phyloP scores from a whole-genome alignment of 2,888 invertebrate genomes.

The Plemyria rubiginata region DNA sequence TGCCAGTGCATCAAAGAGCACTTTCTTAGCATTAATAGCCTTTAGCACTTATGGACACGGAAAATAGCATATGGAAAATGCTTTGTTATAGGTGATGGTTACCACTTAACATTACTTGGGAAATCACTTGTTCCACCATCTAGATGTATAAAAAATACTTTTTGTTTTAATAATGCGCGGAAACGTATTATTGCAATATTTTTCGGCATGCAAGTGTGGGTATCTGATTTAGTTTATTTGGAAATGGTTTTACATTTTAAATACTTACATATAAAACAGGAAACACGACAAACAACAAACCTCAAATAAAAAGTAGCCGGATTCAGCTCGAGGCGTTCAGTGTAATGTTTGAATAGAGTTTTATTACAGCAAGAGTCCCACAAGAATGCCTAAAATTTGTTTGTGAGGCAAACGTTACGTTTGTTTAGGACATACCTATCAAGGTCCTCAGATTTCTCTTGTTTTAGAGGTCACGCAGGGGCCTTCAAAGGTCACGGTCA shows the following conservation, averaged over 20 bases:
- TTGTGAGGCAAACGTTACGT: conserved; percentile 19
- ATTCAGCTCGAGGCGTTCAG: background rate
- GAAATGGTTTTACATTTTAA: background rate
- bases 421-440: conserved; percentile 8
- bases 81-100: background rate
- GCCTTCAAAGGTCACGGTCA: background rate
- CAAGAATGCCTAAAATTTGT: conserved; percentile 15
- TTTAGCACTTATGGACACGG: too few species aligned
- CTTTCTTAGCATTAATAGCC: too few species aligned
- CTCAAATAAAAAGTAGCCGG: background rate
- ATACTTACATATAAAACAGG: background rate
- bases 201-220: too few species aligned
- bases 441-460: background rate
- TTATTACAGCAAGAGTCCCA: conserved; percentile 2
- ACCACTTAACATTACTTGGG: too few species aligned
- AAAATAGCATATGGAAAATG: too few species aligned
- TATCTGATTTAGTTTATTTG: background rate
- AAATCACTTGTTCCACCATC: too few species aligned
- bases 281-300: background rate
- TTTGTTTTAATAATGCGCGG: too few species aligned
- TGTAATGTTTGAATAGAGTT: conserved; percentile 7
- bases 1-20: too few species aligned
- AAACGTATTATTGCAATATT: too few species aligned
- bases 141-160: too few species aligned
- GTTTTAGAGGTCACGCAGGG: conserved; percentile 4